Evolutionary conservation across 2,797 vertebrate species (phyloP).

Genomic region (Scomberomorus guttatus): DNA sequence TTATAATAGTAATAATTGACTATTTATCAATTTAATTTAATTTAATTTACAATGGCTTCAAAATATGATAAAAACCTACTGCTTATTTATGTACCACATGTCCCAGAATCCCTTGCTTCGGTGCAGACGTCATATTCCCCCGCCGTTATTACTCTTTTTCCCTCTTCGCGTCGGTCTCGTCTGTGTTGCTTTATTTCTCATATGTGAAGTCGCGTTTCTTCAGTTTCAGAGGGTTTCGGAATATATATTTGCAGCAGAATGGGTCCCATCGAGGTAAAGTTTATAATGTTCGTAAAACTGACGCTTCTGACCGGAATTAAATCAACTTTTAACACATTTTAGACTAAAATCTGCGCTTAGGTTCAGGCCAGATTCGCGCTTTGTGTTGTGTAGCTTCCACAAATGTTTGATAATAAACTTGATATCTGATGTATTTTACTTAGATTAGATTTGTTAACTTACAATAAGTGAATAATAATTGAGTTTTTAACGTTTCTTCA

Average conservation of each 20-base stretch:
- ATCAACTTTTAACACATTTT: neutral
- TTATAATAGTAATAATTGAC: too few species aligned
- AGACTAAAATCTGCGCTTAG: neutral
- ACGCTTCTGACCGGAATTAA: neutral
- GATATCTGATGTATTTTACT: too few species aligned
- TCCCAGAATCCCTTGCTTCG: slow-evolving; percentile 39
- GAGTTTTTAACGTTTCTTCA: neutral
- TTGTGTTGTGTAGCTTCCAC: neutral
- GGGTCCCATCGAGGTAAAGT: slow-evolving; percentile 70
- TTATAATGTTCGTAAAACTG: rapidly evolving
- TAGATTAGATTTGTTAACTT: rapidly evolving
- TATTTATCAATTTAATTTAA: too few species aligned
- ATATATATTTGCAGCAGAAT: slow-evolving; percentile 22
- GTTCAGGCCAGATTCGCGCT: neutral
- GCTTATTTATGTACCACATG: neutral
- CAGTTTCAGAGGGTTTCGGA: rapidly evolving
- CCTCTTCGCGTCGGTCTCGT: neutral
- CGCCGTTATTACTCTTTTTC: neutral
- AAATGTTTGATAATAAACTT: too few species aligned
- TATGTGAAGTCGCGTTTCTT: too few species aligned
- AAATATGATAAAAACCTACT: too few species aligned
- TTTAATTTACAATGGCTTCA: too few species aligned
- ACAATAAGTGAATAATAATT: rapidly evolving
- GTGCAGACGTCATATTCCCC: slow-evolving; percentile 5
- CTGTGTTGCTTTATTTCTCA: neutral